Conservation (phyloP, 2,797 vertebrate species). For the Distichodus sexfasciatus region DNA sequence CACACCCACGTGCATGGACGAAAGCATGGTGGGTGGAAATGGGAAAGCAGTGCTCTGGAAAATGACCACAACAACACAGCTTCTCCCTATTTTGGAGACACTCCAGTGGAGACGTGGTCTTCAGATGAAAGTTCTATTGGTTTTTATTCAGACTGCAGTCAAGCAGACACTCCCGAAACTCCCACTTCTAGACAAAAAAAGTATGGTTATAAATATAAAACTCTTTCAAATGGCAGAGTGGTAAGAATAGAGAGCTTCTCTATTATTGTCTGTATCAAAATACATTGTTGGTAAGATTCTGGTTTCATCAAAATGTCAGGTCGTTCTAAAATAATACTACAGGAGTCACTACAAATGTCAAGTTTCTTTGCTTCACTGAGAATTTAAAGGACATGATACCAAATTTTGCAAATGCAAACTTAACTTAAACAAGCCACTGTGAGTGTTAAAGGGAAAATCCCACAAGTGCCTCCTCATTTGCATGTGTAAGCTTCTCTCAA, state of each 20-base stretch:
- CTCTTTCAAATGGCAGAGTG: conserved; percentile 56
- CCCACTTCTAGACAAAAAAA: conserved; percentile 26
- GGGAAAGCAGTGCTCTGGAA: conserved; percentile 19
- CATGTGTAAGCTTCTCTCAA: not conserved
- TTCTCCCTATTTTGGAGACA: not conserved
- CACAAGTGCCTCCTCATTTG: not conserved
- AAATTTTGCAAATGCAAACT: not conserved
- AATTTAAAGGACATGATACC: not conserved
- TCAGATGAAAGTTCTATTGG: conserved; percentile 32
- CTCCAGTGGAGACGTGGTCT: not conserved
- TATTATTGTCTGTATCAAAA: conserved; percentile 49
- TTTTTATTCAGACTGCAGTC: conserved; percentile 17
- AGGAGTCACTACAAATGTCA: conserved; percentile 8
- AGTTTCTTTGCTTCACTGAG: not conserved
- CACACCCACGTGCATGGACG: conserved; percentile 29
- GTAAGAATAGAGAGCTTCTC: conserved; percentile 38
- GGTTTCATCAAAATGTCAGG: conserved; percentile 34
- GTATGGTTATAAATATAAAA: conserved; percentile 49
- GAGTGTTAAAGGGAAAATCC: no score
- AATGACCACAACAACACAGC: conserved; percentile 26
- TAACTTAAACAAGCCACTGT: not conserved
- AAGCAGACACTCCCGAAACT: conserved; percentile 26
- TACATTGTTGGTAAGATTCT: conserved; percentile 23
- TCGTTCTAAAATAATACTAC: conserved; percentile 5
- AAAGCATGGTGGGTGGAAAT: conserved; percentile 27